These are phyloP conservation scores for Coendou prehensilis DNA, from an alignment of 2,797 vertebrate species.

Conservation along the genomic window DNA sequence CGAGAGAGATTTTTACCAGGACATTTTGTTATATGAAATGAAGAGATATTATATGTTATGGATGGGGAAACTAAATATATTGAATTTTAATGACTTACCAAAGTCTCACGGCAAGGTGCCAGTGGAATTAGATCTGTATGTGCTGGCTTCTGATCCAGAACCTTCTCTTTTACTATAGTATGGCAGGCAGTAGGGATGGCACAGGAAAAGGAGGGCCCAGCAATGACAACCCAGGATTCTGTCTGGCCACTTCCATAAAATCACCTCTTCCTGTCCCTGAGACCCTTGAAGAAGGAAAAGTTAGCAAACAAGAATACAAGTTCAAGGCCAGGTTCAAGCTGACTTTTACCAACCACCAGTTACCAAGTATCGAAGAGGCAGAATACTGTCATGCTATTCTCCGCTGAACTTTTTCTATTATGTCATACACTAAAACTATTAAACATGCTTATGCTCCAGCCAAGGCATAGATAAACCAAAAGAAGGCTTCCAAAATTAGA, in stretches of 20 bases:
- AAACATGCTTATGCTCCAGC: background rate
- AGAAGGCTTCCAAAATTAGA: constrained; percentile 49
- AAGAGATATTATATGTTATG: background rate
- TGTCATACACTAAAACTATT: accelerated
- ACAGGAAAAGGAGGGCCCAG: background rate
- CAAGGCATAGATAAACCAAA: background rate
- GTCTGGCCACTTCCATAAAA: background rate
- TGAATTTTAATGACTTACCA: background rate
- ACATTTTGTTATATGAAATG: background rate
- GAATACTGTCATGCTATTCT: background rate
- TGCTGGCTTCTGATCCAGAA: constrained; percentile 23
- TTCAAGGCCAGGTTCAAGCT: background rate
- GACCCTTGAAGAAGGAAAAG: background rate
- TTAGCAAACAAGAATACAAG: background rate
- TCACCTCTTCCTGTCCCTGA: constrained; percentile 3
- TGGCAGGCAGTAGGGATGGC: background rate
- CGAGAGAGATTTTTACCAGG: background rate
- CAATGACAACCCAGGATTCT: background rate
- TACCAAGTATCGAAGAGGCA: background rate
- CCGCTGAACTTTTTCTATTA: background rate
- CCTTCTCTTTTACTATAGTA: background rate
- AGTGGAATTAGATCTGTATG: background rate
- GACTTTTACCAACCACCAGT: background rate
- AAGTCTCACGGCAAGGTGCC: background rate
- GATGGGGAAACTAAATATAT: background rate